phyloP scores from a whole-genome alignment of 1,140 invertebrate species.

The Megalopta genalis region DNA sequence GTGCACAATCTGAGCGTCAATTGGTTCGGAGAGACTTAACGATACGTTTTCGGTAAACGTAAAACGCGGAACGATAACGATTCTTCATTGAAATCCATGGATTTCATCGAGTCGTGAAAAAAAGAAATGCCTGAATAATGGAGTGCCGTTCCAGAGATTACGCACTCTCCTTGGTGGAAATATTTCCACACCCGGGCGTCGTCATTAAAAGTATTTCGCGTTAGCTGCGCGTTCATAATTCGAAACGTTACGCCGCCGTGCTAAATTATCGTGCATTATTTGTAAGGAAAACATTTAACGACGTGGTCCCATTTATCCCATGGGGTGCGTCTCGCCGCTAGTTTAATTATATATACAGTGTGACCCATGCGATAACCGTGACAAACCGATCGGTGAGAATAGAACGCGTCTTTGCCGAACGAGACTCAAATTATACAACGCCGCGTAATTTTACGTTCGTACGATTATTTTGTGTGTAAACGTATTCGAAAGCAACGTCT shows the following conservation, averaged over 20 bases:
- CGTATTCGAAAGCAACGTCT: no score
- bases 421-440: neutral
- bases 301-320: constrained; percentile 16
- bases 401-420: neutral
- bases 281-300: constrained; percentile 22
- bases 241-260: constrained; percentile 9
- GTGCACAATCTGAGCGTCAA: no score
- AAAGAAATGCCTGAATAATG: constrained; percentile 6
- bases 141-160: neutral
- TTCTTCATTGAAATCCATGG: neutral
- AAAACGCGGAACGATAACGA: neutral
- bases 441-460: no score
- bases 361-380: neutral
- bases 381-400: neutral
- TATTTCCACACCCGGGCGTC: neutral
- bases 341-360: constrained; percentile 23
- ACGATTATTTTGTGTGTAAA: no score
- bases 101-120: neutral
- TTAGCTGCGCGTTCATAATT: constrained; percentile 22
- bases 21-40: no score
- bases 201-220: constrained; percentile 39
- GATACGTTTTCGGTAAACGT: no score
- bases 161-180: neutral
- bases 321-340: neutral
- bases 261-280: constrained; percentile 46